Evolutionary conservation across 2,888 invertebrate species (phyloP).

Genomic region (Rambutsinella grinnellia): DNA sequence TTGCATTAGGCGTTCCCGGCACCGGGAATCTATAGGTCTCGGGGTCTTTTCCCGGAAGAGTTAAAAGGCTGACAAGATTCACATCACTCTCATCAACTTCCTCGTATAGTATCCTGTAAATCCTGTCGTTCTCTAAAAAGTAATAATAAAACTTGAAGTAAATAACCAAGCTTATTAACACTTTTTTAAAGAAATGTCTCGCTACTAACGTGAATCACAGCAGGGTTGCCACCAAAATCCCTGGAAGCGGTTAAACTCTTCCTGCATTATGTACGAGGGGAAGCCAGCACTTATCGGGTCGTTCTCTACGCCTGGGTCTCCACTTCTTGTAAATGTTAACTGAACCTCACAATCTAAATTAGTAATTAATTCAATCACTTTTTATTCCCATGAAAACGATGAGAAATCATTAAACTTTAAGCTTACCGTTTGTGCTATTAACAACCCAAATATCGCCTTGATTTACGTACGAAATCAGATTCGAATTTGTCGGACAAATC

Average conservation of each 20-base stretch:
- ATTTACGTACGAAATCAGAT: conserved; percentile 90
- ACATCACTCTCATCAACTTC: conserved; percentile 81
- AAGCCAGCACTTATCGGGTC: conserved; percentile 92
- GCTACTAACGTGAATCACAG: conserved; percentile 67
- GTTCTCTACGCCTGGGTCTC: conserved; percentile 77
- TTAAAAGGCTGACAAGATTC: conserved; percentile 81
- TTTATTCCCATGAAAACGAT: not conserved
- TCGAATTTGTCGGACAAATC: conserved; percentile 84
- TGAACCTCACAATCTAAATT: conserved; percentile 75
- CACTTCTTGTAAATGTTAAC: conserved; percentile 79
- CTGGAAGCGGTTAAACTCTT: conserved; percentile 95
- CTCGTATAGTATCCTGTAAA: conserved; percentile 72
- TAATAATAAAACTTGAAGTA: not conserved
- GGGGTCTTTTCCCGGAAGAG: conserved; percentile 63
- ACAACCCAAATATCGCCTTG: conserved; percentile 93
- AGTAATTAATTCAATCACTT: too few relatives aligned
- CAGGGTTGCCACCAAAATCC: conserved; percentile 99
- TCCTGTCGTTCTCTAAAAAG: conserved; percentile 61
- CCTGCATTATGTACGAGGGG: conserved; percentile 98
- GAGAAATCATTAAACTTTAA: not conserved
- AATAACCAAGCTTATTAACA: too few relatives aligned
- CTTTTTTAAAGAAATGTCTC: not conserved
- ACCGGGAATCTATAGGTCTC: conserved; percentile 79
- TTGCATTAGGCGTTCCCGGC: conserved; percentile 91
- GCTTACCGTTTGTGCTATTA: conserved; percentile 72